phyloP scores from a whole-genome alignment of 1,140 invertebrate species.

The Linepithema humile region DNA sequence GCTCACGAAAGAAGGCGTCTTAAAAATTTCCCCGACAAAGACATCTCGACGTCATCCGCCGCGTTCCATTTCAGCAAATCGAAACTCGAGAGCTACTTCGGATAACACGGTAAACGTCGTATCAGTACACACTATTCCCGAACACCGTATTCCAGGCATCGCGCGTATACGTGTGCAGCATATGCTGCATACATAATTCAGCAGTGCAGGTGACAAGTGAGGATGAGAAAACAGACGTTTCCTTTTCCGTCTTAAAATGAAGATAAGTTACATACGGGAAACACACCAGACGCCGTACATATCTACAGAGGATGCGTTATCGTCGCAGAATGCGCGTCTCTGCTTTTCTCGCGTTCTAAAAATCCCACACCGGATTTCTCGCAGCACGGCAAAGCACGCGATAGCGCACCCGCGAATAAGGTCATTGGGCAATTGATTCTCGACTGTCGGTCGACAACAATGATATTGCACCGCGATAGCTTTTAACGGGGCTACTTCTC shows the following conservation, averaged over 20 bases:
- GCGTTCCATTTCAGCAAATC: neutral
- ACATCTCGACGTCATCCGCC: neutral
- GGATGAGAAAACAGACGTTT: conserved; percentile 74
- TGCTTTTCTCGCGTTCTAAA: neutral
- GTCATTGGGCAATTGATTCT: conserved; percentile 5
- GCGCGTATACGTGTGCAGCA: neutral
- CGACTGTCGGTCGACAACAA: neutral
- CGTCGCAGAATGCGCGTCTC: neutral
- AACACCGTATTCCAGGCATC: conserved; percentile 54
- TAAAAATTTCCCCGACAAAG: neutral
- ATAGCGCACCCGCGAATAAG: neutral
- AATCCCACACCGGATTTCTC: neutral
- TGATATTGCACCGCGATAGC: neutral
- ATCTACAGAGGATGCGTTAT: conserved; percentile 52
- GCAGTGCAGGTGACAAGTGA: conserved; percentile 66
- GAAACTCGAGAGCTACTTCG: conserved; percentile 14
- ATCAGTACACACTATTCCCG: conserved; percentile 57
- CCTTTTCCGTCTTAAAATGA: conserved; percentile 71
- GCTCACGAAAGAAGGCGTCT: neutral
- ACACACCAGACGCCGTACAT: conserved; percentile 50
- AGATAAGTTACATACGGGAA: conserved; percentile 72
- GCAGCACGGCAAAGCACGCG: neutral
- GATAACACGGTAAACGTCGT: conserved; percentile 68
- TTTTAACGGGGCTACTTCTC: neutral
- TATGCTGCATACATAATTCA: conserved; percentile 73